These are phyloP conservation scores for Orgyia antiqua DNA, from an alignment of 2,888 invertebrate species.

Conservation along the genomic window DNA sequence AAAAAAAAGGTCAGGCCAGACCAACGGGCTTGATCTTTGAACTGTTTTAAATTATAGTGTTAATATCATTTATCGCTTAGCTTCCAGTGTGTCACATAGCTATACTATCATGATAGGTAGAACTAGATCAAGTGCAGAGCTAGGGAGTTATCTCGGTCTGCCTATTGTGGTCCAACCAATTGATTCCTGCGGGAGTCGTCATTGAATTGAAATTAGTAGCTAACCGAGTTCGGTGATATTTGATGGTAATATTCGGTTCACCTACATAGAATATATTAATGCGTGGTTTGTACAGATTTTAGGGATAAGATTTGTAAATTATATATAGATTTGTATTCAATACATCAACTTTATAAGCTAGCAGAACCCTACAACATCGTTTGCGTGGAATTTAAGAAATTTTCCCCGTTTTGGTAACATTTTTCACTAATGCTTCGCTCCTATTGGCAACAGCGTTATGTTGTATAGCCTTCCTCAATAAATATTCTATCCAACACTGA, in stretches of 20 bases:
- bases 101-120: conserved; percentile 1
- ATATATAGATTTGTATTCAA: not conserved
- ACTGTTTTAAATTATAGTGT: no score
- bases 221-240: conserved; percentile 1
- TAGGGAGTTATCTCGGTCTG: not conserved
- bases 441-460: no score
- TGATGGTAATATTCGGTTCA: conserved; percentile 1
- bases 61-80: no score
- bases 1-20: no score
- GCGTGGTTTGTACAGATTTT: not conserved
- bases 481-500: no score
- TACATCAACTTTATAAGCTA: no score
- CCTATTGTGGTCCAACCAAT: conserved; percentile 13
- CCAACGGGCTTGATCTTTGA: no score
- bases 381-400: no score
- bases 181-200: conserved; percentile 10
- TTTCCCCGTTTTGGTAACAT: no score
- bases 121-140: conserved; percentile 1
- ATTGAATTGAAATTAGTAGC: conserved; percentile 15
- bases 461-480: no score
- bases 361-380: no score
- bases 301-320: not conserved
- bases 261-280: not conserved
- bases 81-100: not conserved
- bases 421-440: no score